phyloP scores from a whole-genome alignment of 2,888 invertebrate species.

The Vannuccia rotundouncinata region DNA sequence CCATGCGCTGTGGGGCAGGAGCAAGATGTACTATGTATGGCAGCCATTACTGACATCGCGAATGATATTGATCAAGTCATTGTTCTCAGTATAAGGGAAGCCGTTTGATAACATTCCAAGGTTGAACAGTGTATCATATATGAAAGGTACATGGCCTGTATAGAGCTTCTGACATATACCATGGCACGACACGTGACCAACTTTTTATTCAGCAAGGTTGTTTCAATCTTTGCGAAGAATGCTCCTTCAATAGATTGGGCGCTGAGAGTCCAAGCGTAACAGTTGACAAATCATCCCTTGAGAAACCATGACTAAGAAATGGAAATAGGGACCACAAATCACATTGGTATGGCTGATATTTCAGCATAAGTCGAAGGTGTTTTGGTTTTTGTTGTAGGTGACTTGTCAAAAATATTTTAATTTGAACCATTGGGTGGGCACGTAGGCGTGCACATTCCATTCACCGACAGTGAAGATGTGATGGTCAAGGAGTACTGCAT shows the following conservation, averaged over 20 bases:
- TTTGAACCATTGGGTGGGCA: not conserved
- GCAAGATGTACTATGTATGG: not conserved
- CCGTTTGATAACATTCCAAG: not conserved
- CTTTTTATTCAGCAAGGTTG: not conserved
- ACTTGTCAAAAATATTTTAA: not conserved
- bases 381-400: not conserved
- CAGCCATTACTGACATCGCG: not conserved
- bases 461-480: not conserved
- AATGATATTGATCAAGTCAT: not conserved
- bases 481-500: not conserved
- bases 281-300: not conserved
- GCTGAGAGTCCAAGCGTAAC: not conserved
- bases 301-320: slow-evolving; percentile 4
- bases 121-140: not conserved
- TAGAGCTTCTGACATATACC: not conserved
- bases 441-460: not conserved
- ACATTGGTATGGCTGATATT: not conserved
- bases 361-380: not conserved
- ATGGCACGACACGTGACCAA: not conserved
- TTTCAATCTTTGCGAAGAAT: not conserved
- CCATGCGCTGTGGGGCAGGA: not conserved
- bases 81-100: not conserved
- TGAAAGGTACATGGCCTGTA: slow-evolving; percentile 8
- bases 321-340: not conserved
- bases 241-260: not conserved